A percentile compares a stretch with the other conserved stretches of the same genome.
These are phyloP conservation scores for Protonemura montana DNA, from an alignment of 2,888 invertebrate genomes.

Conservation along the genomic window DNA sequence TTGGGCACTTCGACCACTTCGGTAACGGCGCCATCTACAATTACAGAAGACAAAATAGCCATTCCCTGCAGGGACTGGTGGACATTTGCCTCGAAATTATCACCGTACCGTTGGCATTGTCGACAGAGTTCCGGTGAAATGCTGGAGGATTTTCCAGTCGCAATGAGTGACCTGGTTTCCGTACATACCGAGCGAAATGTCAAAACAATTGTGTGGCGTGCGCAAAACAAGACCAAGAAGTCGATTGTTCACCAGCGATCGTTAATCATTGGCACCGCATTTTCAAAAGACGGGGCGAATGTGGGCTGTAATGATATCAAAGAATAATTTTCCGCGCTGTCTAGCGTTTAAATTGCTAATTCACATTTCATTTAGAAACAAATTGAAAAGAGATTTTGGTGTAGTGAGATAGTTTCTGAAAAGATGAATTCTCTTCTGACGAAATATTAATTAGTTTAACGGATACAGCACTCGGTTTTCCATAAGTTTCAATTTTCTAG, in stretches of 20 bases:
- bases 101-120: neutral
- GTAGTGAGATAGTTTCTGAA: neutral
- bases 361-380: neutral
- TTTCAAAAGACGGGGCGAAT: neutral
- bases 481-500: too few relatives aligned
- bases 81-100: neutral
- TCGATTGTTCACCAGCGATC: neutral
- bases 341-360: neutral
- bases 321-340: neutral
- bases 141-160: neutral
- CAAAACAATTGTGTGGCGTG: neutral
- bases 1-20: neutral
- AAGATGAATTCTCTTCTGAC: neutral
- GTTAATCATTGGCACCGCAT: neutral
- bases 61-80: neutral
- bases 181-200: neutral
- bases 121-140: neutral
- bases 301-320: neutral
- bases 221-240: neutral
- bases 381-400: neutral
- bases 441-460: too few relatives aligned
- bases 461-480: too few relatives aligned
- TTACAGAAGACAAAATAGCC: neutral
- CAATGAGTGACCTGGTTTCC: neutral
- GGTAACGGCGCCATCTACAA: neutral